These are phyloP conservation scores for Epinotia demarniana DNA, from an alignment of 2,888 invertebrate species.

Conservation along the genomic window DNA sequence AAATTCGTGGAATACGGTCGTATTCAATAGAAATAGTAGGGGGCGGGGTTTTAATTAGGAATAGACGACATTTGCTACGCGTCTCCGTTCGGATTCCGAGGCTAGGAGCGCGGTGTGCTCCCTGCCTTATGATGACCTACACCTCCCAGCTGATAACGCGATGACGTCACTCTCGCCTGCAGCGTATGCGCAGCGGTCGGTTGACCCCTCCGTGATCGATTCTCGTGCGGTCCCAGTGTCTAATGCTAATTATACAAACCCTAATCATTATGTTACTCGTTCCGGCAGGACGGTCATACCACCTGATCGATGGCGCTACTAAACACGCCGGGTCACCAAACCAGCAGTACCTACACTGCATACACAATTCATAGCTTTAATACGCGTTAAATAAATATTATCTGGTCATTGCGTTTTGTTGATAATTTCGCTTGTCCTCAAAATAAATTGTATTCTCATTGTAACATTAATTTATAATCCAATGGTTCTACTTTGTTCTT, in stretches of 20 bases:
- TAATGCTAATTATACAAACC: neutral
- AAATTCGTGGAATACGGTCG: neutral
- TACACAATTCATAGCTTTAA: too few species aligned
- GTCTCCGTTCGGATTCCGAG: neutral
- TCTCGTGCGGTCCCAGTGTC: neutral
- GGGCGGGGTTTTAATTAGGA: slow-evolving; percentile 8
- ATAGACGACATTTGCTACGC: slow-evolving; percentile 10
- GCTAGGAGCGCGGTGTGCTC: neutral
- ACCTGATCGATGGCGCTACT: slow-evolving; percentile 24
- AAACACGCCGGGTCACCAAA: too few species aligned
- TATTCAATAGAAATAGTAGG: neutral
- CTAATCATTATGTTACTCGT: slow-evolving; percentile 18
- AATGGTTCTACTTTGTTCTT: too few species aligned
- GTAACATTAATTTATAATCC: too few species aligned
- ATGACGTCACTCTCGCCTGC: slow-evolving; percentile 6
- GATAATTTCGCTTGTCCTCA: too few species aligned
- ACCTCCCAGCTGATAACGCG: neutral
- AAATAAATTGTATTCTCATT: too few species aligned
- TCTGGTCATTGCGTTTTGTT: too few species aligned
- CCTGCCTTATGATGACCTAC: slow-evolving; percentile 25
- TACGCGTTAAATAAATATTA: too few species aligned
- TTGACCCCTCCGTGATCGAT: neutral
- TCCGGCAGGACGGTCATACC: slow-evolving; percentile 29
- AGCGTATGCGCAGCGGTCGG: neutral
- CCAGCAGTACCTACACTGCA: too few species aligned